These are phyloP conservation scores for Mustelus asterias DNA, from an alignment of 2,113 vertebrate genomes.

Conservation along the genomic window DNA sequence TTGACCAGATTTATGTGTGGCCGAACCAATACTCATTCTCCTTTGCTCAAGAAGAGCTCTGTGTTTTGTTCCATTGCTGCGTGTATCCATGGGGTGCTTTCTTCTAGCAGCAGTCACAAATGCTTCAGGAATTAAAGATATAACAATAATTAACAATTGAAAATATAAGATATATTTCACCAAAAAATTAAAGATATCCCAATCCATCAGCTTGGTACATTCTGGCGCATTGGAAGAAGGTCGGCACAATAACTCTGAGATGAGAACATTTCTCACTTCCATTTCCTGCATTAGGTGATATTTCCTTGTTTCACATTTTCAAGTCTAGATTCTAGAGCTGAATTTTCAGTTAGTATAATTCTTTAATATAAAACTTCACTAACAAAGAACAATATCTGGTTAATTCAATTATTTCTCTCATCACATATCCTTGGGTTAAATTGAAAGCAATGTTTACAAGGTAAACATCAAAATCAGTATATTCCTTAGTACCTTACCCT, in stretches of 20 bases:
- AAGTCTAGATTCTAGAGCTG: neutral
- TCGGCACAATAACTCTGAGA: neutral
- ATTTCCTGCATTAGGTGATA: neutral
- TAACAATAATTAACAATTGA: neutral
- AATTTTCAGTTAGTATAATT: neutral
- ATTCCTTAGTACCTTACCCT: neutral
- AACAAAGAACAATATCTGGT: neutral
- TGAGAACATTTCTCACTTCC: neutral
- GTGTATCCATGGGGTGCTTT: conserved; percentile 48
- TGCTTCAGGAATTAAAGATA: conserved; percentile 50
- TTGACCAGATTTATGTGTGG: conserved; percentile 49
- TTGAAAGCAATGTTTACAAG: neutral
- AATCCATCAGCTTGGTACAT: neutral
- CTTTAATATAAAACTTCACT: neutral
- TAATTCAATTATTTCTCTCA: neutral
- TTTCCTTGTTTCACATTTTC: neutral
- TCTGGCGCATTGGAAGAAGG: neutral
- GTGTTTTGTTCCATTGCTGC: conserved; percentile 47
- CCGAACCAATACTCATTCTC: conserved; percentile 50
- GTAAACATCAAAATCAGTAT: neutral
- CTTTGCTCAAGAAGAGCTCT: conserved; percentile 52
- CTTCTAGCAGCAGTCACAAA: conserved; percentile 47
- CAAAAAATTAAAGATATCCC: neutral
- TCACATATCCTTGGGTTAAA: neutral
- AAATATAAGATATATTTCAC: neutral